Evolutionary conservation across 2,888 invertebrate species (phyloP).

Genomic region (Scelioninae gen. 2): DNA sequence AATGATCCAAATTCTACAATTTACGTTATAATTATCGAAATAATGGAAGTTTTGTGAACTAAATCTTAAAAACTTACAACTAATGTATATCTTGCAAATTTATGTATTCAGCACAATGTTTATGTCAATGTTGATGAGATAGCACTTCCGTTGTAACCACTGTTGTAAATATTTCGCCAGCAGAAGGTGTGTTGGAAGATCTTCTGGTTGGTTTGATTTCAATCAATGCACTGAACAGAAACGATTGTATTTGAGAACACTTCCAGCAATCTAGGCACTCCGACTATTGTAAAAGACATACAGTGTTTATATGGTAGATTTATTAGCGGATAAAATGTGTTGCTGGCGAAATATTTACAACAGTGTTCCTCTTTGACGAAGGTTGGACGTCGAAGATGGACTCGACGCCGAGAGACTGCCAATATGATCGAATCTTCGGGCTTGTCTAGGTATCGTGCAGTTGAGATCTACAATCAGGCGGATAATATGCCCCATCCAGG

Average conservation of each 20-base stretch:
- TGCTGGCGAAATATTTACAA: constrained; percentile 60
- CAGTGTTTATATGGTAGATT: constrained; percentile 36
- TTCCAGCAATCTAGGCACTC: constrained; percentile 39
- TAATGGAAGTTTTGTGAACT: background rate
- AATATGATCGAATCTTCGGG: constrained; percentile 59
- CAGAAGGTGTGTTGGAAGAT: constrained; percentile 20
- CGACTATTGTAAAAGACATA: constrained; percentile 53
- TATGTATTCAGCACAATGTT: background rate
- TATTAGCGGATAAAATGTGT: constrained; percentile 38
- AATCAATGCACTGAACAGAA: constrained; percentile 35
- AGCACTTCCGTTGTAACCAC: constrained; percentile 31
- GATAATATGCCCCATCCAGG: constrained; percentile 72
- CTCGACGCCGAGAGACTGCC: constrained; percentile 58
- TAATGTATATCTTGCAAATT: constrained; percentile 1
- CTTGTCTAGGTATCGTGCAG: constrained; percentile 68
- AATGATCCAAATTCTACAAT: background rate
- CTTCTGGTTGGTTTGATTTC: constrained; percentile 15
- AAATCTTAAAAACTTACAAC: constrained; percentile 4
- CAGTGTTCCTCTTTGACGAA: constrained; percentile 51
- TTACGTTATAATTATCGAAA: background rate
- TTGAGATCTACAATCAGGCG: constrained; percentile 70
- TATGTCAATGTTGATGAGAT: background rate
- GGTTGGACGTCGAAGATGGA: constrained; percentile 52
- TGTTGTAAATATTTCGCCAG: constrained; percentile 60
- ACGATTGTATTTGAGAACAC: constrained; percentile 42